These are phyloP conservation scores for Bryconaethiops microstoma DNA, from an alignment of 2,797 vertebrate species.

Conservation along the genomic window DNA sequence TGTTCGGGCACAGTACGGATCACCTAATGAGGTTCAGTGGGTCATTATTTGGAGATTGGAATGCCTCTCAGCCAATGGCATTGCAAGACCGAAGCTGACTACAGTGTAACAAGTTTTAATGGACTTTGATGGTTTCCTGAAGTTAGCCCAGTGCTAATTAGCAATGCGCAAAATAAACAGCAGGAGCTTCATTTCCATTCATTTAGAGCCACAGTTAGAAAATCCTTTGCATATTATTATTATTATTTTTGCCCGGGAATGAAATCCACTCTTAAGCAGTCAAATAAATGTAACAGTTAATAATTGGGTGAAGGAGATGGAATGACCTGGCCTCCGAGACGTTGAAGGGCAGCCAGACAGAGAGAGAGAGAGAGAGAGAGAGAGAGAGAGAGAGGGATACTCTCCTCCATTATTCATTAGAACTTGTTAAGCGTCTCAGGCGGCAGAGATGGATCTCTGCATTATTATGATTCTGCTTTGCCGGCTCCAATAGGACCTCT, in stretches of 20 bases:
- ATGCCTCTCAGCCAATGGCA: too few species aligned
- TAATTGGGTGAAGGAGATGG: slow-evolving; percentile 51
- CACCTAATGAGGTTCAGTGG: too few species aligned
- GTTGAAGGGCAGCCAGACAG: slow-evolving; percentile 51
- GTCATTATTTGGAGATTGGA: too few species aligned
- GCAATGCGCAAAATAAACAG: slow-evolving; percentile 16
- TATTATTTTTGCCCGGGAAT: background rate
- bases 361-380: slow-evolving; percentile 22
- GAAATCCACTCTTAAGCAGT: slow-evolving; percentile 40
- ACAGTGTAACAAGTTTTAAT: too few species aligned
- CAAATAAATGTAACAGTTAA: slow-evolving; percentile 53
- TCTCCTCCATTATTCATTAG: slow-evolving; percentile 64
- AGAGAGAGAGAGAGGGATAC: slow-evolving; percentile 38
- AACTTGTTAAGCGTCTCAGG: slow-evolving; percentile 57
- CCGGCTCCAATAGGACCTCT: slow-evolving; percentile 60
- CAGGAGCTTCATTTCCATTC: slow-evolving; percentile 19
- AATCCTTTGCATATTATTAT: slow-evolving; percentile 28
- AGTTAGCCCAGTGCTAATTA: slow-evolving; percentile 12
- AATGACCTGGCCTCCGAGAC: slow-evolving; percentile 51
- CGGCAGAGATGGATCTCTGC: slow-evolving; percentile 57
- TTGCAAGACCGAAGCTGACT: too few species aligned
- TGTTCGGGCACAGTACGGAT: too few species aligned
- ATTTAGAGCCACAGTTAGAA: slow-evolving; percentile 24
- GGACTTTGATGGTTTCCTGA: background rate
- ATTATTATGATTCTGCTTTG: slow-evolving; percentile 62